Evolutionary conservation across 2,113 vertebrate genomes (phyloP).

Genomic region (Nothocercus julius): DNA sequence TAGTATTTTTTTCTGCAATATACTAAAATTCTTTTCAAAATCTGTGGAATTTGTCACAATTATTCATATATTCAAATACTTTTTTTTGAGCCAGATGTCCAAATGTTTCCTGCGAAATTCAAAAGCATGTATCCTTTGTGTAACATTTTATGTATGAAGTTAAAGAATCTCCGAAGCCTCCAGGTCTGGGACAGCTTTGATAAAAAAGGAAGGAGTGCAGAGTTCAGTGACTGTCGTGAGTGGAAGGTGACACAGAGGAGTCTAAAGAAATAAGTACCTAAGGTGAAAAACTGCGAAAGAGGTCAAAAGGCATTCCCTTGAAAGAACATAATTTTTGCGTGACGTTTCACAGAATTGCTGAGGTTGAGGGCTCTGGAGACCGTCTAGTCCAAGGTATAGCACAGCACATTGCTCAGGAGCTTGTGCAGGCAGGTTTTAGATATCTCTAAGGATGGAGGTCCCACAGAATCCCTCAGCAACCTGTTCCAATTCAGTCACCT

Average conservation of each 20-base stretch:
- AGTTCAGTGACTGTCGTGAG: neutral
- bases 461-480: neutral
- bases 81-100: neutral
- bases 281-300: neutral
- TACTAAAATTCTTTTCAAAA: neutral
- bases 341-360: neutral
- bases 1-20: neutral
- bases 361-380: neutral
- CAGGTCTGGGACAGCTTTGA: neutral
- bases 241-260: neutral
- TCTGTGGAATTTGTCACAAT: neutral
- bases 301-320: neutral
- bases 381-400: neutral
- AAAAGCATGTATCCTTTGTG: neutral
- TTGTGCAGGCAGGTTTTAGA: neutral
- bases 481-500: neutral
- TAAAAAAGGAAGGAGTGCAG: neutral
- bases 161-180: neutral
- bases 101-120: neutral
- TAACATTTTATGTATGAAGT: neutral
- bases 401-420: neutral
- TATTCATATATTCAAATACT: neutral
- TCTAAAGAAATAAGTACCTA: neutral
- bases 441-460: neutral
- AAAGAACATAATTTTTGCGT: neutral